Evolutionary conservation across 2,797 vertebrate species (phyloP).

Genomic region (Protonibea diacanthus): DNA sequence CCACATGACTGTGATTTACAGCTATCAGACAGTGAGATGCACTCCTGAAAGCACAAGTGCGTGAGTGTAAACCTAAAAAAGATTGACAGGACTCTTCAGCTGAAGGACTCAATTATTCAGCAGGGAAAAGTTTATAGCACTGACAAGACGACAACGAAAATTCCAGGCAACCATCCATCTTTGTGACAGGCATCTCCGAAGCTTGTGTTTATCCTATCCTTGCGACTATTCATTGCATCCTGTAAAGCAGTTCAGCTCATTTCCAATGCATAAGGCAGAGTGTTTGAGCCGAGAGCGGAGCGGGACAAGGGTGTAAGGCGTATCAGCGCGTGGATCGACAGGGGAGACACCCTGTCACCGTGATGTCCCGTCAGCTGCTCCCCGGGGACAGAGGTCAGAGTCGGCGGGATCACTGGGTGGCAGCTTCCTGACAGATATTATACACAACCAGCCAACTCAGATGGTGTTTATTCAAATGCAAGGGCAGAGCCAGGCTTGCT

Average conservation of each 20-base stretch:
- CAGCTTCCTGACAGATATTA: constrained; percentile 81
- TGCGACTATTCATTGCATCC: constrained; percentile 50
- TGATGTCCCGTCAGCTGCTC: constrained; percentile 58
- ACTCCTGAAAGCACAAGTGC: constrained; percentile 38
- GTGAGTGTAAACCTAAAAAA: constrained; percentile 46
- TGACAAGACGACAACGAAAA: constrained; percentile 61
- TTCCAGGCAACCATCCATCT: constrained; percentile 70
- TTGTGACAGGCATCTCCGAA: constrained; percentile 52
- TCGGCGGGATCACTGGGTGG: constrained; percentile 69
- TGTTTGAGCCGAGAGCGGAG: constrained; percentile 37
- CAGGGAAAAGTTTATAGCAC: constrained; percentile 61
- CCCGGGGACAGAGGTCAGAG: constrained; percentile 71
- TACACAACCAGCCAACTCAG: constrained; percentile 75
- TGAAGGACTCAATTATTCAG: constrained; percentile 71
- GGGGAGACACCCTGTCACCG: constrained; percentile 78
- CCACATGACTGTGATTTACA: constrained; percentile 36
- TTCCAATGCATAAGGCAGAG: constrained; percentile 66
- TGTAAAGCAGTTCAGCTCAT: constrained; percentile 60
- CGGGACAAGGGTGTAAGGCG: constrained; percentile 61
- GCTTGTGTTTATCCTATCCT: constrained; percentile 62
- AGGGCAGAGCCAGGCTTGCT: constrained; percentile 72
- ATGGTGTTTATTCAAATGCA: constrained; percentile 83
- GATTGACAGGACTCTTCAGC: constrained; percentile 56
- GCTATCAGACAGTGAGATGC: constrained; percentile 25
- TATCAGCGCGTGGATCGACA: constrained; percentile 69